phyloP scores from a whole-genome alignment of 2,113 vertebrate species.

The Gadus chalcogrammus region DNA sequence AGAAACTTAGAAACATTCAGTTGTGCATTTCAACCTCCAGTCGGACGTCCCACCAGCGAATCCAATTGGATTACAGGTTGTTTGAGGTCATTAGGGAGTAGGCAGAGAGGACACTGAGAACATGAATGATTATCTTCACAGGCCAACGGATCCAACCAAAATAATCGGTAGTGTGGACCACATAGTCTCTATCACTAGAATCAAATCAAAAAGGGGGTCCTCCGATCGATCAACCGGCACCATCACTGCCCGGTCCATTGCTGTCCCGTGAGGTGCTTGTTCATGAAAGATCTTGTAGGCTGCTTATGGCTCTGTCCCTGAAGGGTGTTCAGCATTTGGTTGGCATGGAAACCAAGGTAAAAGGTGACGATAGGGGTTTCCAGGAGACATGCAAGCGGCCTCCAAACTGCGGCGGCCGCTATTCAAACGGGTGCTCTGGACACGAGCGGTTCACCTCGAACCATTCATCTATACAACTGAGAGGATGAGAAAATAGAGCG shows the following conservation, averaged over 20 bases:
- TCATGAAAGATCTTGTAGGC: conserved; percentile 28
- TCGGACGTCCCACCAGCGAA: too few species aligned
- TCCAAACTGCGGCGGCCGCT: conserved; percentile 43
- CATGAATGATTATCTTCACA: neutral
- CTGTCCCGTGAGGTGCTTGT: conserved; percentile 29
- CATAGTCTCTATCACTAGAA: conserved; percentile 7
- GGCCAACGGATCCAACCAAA: neutral
- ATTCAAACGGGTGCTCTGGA: conserved; percentile 94
- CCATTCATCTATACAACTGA: conserved; percentile 97
- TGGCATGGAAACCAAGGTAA: conserved; percentile 8
- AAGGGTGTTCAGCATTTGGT: conserved; percentile 43
- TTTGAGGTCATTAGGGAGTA: conserved; percentile 31
- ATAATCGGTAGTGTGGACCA: neutral
- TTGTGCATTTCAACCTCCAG: too few species aligned
- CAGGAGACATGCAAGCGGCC: neutral
- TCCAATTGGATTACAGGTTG: conserved; percentile 12
- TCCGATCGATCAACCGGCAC: conserved; percentile 19
- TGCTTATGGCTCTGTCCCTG: conserved; percentile 55
- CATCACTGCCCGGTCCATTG: conserved; percentile 19
- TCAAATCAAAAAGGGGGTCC: conserved; percentile 34
- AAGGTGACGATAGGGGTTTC: neutral
- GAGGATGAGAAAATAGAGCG: conserved; percentile 37
- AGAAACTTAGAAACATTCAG: too few species aligned
- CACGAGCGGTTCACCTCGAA: conserved; percentile 97
- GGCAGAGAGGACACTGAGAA: neutral